phyloP scores from a whole-genome alignment of 2,113 vertebrate genomes.

The Archocentrus centrarchus region DNA sequence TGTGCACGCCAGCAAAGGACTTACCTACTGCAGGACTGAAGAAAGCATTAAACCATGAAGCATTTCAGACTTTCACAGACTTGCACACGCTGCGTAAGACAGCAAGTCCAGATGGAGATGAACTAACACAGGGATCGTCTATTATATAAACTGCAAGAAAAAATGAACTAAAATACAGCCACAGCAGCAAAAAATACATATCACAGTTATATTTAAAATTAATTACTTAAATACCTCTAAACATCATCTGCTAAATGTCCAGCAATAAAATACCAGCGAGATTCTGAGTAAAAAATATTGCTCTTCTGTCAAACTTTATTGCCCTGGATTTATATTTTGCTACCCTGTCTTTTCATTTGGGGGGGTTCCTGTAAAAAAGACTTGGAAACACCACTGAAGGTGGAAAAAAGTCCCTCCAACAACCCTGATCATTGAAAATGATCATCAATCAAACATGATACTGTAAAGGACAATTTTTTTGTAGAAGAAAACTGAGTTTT shows the following conservation, averaged over 20 bases:
- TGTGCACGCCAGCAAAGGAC: conserved; percentile 76
- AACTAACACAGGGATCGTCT: not conserved
- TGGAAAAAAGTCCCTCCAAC: not conserved
- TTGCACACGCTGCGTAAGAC: conserved; percentile 51
- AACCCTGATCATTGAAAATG: not conserved
- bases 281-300: not conserved
- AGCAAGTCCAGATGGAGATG: not conserved
- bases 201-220: not conserved
- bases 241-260: not conserved
- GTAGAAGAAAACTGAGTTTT: not conserved
- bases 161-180: not conserved
- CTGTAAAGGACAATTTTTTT: not conserved
- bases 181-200: not conserved
- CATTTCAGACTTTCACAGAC: conserved; percentile 61
- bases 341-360: not conserved
- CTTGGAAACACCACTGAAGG: not conserved
- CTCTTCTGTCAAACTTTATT: not conserved
- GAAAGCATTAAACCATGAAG: conserved; percentile 33
- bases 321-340: not conserved
- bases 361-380: not conserved
- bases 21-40: conserved; percentile 45
- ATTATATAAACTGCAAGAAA: conserved; percentile 9
- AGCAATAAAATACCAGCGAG: not conserved
- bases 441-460: not conserved
- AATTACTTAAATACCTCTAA: not conserved